Conservation (phyloP, 2,888 invertebrate species). For the Zeuzera pyrina region DNA sequence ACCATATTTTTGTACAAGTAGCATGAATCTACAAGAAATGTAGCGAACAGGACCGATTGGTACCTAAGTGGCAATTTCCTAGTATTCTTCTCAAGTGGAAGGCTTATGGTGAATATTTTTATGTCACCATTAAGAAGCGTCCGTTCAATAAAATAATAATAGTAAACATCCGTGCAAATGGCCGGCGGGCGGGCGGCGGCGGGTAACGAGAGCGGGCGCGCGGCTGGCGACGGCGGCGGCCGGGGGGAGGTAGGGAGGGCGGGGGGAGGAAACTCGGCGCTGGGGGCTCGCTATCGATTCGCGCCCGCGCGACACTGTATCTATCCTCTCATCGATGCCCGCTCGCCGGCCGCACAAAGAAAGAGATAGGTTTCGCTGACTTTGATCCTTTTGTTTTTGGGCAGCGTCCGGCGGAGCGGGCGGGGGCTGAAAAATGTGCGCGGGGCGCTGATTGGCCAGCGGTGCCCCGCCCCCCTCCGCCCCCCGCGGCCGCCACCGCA, state of each 20-base stretch:
- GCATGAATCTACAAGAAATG: background rate
- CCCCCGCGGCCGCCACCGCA: conserved; percentile 34
- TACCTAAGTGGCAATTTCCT: no score
- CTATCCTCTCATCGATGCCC: conserved; percentile 72
- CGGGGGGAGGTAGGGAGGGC: conserved; percentile 24
- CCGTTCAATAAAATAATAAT: conserved; percentile 73
- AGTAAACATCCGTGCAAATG: conserved; percentile 73
- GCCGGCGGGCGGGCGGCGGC: conserved; percentile 39
- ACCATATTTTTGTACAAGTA: no score
- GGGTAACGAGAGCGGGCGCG: conserved; percentile 32
- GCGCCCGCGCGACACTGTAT: conserved; percentile 71
- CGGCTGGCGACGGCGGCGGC: conserved; percentile 29
- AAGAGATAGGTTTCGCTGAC: conserved; percentile 73
- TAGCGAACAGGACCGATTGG: no score
- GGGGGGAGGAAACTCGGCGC: no score
- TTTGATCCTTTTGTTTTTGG: conserved; percentile 74
- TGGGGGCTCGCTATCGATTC: conserved; percentile 62
- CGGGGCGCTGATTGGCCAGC: conserved; percentile 68
- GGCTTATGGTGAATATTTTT: conserved; percentile 47
- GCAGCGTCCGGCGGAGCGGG: conserved; percentile 71
- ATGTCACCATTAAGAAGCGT: conserved; percentile 60
- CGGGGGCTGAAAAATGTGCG: conserved; percentile 70
- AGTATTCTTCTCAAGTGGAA: no score
- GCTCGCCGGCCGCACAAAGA: conserved; percentile 69
- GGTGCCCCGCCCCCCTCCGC: conserved; percentile 45